These are phyloP conservation scores for Halichoeres trimaculatus DNA, from an alignment of 2,113 vertebrate species.

Conservation along the genomic window DNA sequence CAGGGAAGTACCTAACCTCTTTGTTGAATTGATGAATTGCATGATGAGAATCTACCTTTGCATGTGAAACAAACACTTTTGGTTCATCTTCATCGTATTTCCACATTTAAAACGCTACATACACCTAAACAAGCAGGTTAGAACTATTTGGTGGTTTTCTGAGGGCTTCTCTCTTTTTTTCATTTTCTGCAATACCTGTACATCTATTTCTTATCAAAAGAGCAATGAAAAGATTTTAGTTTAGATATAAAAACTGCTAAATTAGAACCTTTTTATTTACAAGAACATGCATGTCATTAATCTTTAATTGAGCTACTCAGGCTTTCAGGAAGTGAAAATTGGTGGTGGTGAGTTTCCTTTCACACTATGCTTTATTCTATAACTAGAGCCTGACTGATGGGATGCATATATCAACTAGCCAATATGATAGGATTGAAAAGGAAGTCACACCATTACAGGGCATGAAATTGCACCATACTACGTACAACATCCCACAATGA, in stretches of 20 bases:
- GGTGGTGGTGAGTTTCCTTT: constrained; percentile 54
- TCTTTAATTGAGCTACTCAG: constrained; percentile 40
- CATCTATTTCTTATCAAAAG: neutral
- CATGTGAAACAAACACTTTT: neutral
- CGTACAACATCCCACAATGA: too few species aligned
- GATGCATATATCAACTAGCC: neutral
- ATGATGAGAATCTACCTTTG: neutral
- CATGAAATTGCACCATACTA: too few species aligned
- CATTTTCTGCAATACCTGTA: constrained; percentile 5
- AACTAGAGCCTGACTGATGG: neutral
- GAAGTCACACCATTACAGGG: too few species aligned
- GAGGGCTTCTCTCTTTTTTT: constrained; percentile 15
- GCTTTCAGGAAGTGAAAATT: constrained; percentile 39
- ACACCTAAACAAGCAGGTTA: constrained; percentile 23
- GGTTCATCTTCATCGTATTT: constrained; percentile 17
- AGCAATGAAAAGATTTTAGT: neutral
- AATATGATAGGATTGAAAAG: neutral
- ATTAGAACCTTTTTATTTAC: constrained; percentile 21
- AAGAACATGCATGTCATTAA: constrained; percentile 48
- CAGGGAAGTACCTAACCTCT: neutral
- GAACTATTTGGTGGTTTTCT: constrained; percentile 8
- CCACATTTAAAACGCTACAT: constrained; percentile 8
- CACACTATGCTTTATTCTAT: neutral
- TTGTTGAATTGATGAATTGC: constrained; percentile 10
- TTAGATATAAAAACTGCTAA: constrained; percentile 10